Evolutionary conservation across 1,140 invertebrate species (phyloP).

Genomic region (Panulirus ornatus): DNA sequence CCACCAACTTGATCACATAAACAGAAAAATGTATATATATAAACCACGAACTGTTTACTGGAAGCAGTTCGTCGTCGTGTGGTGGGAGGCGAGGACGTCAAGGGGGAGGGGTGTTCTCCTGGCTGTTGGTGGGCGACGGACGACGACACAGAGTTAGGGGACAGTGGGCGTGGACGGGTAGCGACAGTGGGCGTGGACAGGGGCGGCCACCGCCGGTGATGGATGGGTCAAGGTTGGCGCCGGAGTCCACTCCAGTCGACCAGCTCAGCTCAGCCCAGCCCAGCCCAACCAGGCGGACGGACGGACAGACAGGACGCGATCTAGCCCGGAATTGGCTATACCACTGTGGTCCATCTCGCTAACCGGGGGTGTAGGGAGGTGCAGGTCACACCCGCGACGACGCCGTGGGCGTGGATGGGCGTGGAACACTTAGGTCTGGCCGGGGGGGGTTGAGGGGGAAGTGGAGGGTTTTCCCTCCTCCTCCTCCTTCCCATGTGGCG

Average conservation of each 20-base stretch:
- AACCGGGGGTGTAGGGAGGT: too few species aligned
- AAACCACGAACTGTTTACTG: background rate
- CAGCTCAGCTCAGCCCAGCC: too few species aligned
- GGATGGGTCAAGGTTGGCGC: background rate
- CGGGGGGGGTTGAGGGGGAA: too few species aligned
- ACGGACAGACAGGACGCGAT: background rate
- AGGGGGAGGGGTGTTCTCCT: too few species aligned
- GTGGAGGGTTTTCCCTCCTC: too few species aligned
- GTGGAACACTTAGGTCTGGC: background rate
- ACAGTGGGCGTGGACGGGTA: background rate
- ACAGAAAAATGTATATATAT: background rate
- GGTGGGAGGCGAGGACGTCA: background rate
- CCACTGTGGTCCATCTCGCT: too few species aligned
- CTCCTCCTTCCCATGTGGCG: too few species aligned
- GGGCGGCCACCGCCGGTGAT: too few species aligned
- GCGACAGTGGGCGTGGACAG: background rate
- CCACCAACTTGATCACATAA: slow-evolving; percentile 3
- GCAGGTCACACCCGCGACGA: background rate
- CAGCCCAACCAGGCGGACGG: background rate
- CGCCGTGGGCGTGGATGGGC: background rate
- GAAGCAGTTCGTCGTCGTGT: background rate
- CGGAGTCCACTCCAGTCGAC: too few species aligned
- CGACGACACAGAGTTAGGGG: too few species aligned
- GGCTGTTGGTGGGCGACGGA: background rate
- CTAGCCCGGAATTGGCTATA: too few species aligned